Conservation (phyloP, 2,113 vertebrate genomes). For the Saccopteryx leptura region DNA sequence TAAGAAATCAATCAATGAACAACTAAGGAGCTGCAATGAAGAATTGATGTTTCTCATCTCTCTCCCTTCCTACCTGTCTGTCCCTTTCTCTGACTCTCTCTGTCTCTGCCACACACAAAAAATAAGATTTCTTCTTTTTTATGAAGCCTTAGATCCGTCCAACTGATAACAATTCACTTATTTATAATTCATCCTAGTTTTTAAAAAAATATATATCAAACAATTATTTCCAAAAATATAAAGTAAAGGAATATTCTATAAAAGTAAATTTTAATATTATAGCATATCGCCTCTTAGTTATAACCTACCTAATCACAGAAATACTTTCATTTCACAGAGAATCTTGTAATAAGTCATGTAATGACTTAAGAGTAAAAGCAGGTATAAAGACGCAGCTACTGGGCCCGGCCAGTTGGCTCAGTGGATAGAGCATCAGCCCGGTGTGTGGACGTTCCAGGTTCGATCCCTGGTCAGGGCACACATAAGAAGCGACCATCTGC, state of each 20-base stretch:
- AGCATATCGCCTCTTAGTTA: conserved; percentile 27
- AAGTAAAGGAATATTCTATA: conserved; percentile 33
- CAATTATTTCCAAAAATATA: conserved; percentile 30
- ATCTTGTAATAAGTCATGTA: conserved; percentile 6
- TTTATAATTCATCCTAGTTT: conserved; percentile 9
- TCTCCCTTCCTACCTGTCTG: no score
- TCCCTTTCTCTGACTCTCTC: no score
- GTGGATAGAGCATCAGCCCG: no score
- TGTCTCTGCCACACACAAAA: no score
- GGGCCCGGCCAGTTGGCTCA: no score
- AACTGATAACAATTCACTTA: neutral
- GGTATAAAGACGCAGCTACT: conserved; percentile 14
- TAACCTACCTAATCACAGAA: conserved; percentile 42
- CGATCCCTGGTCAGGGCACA: no score
- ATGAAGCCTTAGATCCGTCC: neutral
- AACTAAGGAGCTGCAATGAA: no score
- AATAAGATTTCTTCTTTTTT: neutral
- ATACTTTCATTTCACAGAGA: conserved; percentile 16
- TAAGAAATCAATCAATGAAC: no score
- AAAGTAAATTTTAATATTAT: conserved; percentile 52
- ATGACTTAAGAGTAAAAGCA: conserved; percentile 17
- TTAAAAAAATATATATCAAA: conserved; percentile 40
- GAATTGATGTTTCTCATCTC: no score
- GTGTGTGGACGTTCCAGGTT: no score
- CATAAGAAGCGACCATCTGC: no score